Evolutionary conservation across 2,113 vertebrate genomes (phyloP), one percentile per base, ranked within the genome.

Genomic region (Nycticorax nycticorax): DNA sequence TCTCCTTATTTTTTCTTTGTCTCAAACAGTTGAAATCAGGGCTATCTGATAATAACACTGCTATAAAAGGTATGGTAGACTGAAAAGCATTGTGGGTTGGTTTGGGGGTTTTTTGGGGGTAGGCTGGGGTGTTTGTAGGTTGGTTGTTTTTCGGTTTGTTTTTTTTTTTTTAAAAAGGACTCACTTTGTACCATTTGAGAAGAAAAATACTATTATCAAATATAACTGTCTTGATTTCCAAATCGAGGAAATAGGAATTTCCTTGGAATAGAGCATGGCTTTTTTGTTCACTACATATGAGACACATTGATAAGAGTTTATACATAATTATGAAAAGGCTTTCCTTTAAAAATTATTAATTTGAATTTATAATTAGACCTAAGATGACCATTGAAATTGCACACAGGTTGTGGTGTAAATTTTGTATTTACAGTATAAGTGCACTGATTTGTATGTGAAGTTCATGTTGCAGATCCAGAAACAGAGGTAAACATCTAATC

Each of bases 61-160:
- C 59, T 56, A 60, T 17, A 74, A 82, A 78, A 85, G 26, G 33
- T 57, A 28, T 19, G 69, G 23, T 23, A 82, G 52, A 37, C 52
- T 67, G 71, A 67, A 87, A 84, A 84, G 19, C 10, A 3, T 9
- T 45, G 32, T 30, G 30, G 23, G 24, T 66, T 83, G 33, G 32
- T 85, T 75, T 20, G 43, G 9, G 7, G 5, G 17, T 66, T 74
- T 45, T 20, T 14, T 1, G 10, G 27, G 24, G 0, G 0, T 14
- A 22, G 57, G n/a, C n/a, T 23, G 33, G 28, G 4, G 24, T 52
- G 8, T 67, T 83, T 47, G 28, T 52, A 66, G 30, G 30, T 57
- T 20, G 12, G 22, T 73, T 41, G 5, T 1, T 9, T 48, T 20
- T 22, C 6, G 22, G 21, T 48, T 89, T 19, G 3, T 12, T 69